These are phyloP conservation scores for Julus scanicus DNA, from an alignment of 2,888 invertebrate species.

Conservation along the genomic window DNA sequence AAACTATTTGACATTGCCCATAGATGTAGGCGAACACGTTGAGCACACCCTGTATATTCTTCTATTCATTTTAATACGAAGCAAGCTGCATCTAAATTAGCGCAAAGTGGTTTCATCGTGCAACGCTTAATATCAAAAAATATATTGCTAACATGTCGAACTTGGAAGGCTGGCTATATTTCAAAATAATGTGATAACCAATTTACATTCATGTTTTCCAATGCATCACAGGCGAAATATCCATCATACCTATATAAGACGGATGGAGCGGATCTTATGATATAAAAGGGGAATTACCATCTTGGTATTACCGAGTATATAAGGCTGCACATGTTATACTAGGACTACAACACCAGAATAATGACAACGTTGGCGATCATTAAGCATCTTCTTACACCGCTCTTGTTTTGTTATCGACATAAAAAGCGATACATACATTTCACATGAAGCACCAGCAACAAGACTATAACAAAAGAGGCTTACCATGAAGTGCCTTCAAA, in stretches of 20 bases:
- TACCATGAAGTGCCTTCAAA: slow-evolving; percentile 93
- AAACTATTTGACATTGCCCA: no score
- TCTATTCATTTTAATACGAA: neutral
- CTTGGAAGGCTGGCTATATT: neutral
- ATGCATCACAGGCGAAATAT: neutral
- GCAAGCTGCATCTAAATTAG: neutral
- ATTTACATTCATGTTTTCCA: neutral
- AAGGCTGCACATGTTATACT: neutral
- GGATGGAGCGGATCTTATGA: neutral
- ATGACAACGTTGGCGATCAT: neutral
- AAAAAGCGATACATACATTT: neutral
- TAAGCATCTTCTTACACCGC: neutral
- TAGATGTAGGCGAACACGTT: no score
- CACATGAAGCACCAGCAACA: neutral
- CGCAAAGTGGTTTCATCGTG: neutral
- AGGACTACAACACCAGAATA: neutral
- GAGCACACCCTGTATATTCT: neutral
- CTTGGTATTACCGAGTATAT: neutral
- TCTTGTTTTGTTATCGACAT: neutral
- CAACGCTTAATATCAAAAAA: neutral
- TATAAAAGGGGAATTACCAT: neutral
- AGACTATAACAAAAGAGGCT: slow-evolving; percentile 65
- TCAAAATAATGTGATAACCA: neutral
- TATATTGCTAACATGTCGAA: no score
- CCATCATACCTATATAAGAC: neutral